Evolutionary conservation across 1,140 invertebrate genomes (phyloP).

Genomic region (Centruroides vittatus): DNA sequence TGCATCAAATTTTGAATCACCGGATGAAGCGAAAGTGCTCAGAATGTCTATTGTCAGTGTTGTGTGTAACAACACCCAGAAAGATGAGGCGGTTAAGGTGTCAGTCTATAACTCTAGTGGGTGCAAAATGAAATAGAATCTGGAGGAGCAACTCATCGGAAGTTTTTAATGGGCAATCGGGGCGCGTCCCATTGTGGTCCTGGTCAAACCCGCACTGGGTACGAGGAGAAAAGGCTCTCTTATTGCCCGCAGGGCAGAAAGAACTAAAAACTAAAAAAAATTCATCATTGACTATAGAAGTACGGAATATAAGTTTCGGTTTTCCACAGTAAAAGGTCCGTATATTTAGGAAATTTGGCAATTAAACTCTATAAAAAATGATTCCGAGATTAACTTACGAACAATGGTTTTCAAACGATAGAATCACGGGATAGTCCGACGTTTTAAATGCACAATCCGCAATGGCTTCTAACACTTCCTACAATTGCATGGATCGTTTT

Average conservation of each 20-base stretch:
- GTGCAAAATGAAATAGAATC: too few species aligned
- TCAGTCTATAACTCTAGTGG: neutral
- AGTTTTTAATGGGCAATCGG: too few species aligned
- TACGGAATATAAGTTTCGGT: neutral
- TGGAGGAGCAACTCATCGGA: too few species aligned
- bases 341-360: neutral
- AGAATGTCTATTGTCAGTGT: too few species aligned
- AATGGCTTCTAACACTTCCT: slow-evolving; percentile 73
- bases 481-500: slow-evolving; percentile 1
- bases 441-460: slow-evolving; percentile 96
- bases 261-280: neutral
- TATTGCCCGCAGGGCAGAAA: neutral
- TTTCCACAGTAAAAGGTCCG: neutral
- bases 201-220: too few species aligned
- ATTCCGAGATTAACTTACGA: slow-evolving; percentile 17
- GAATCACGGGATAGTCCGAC: slow-evolving; percentile 85
- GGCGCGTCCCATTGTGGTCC: too few species aligned
- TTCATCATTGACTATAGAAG: neutral
- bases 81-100: too few species aligned
- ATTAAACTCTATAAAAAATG: neutral
- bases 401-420: slow-evolving; percentile 98
- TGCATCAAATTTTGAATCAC: too few species aligned
- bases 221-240: too few species aligned
- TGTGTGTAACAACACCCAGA: too few species aligned
- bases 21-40: too few species aligned